A percentile compares a stretch with the other conserved stretches of the same genome.
phyloP scores from a whole-genome alignment of 2,888 invertebrate genomes.

The Apocheima hispidaria region DNA sequence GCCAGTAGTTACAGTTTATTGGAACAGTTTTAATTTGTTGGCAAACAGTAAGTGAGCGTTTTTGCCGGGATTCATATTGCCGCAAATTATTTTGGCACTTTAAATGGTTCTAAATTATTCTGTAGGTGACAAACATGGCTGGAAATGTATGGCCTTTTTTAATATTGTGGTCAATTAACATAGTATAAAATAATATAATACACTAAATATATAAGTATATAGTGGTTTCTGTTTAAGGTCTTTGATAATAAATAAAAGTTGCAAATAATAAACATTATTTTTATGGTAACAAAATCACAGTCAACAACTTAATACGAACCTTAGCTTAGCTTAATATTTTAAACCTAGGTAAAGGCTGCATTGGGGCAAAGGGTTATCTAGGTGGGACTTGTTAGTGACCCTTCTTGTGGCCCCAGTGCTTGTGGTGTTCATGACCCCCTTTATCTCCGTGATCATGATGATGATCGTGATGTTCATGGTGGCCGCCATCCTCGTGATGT shows the following conservation, averaged over 20 bases:
- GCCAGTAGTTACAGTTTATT: conserved; percentile 30
- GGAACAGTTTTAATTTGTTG: conserved; percentile 29
- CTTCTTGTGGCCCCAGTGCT: conserved; percentile 91
- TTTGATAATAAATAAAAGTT: conserved; percentile 15
- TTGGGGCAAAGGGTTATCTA: conserved; percentile 49
- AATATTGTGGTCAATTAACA: conserved; percentile 6
- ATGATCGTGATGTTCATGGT: conserved; percentile 91
- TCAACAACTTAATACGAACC: conserved; percentile 67
- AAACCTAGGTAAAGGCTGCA: conserved; percentile 68
- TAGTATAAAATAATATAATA: too few relatives aligned
- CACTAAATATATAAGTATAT: background rate
- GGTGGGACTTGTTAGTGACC: conserved; percentile 68
- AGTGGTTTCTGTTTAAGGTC: background rate
- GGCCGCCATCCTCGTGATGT: conserved; percentile 92
- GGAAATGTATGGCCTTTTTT: conserved; percentile 6
- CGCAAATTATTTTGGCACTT: conserved; percentile 32
- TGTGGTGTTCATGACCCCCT: conserved; percentile 92
- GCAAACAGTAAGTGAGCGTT: conserved; percentile 27
- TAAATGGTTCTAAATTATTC: conserved; percentile 33
- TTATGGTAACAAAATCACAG: conserved; percentile 71
- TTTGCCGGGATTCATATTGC: conserved; percentile 21
- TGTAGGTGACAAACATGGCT: conserved; percentile 10
- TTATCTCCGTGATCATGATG: conserved; percentile 92
- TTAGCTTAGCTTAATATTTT: conserved; percentile 62
- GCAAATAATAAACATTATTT: conserved; percentile 46